These are phyloP conservation scores for Meganola albula DNA, from an alignment of 2,888 invertebrate genomes.

Conservation along the genomic window DNA sequence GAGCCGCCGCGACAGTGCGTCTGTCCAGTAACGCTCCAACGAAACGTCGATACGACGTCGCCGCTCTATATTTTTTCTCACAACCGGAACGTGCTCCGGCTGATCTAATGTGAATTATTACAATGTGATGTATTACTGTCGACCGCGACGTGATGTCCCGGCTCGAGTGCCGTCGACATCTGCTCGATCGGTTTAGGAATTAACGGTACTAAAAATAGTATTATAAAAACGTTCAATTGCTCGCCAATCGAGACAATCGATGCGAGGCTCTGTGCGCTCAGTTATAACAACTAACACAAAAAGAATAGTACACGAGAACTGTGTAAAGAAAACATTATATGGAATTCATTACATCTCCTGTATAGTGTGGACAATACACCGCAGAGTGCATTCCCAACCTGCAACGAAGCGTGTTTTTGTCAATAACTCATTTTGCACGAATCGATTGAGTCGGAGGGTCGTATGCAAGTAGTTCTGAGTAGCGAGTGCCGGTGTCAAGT, in stretches of 20 bases:
- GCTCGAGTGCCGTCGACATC: constrained; percentile 12
- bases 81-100: constrained; percentile 18
- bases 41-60: constrained; percentile 55
- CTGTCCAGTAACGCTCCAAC: constrained; percentile 44
- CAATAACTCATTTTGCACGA: constrained; percentile 19
- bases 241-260: constrained; percentile 23
- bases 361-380: no score
- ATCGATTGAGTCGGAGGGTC: constrained; percentile 15
- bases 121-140: constrained; percentile 14
- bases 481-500: constrained; percentile 28
- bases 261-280: constrained; percentile 17
- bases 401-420: constrained; percentile 8
- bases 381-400: no score
- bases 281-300: no score
- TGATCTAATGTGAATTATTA: constrained; percentile 15
- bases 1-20: constrained; percentile 45
- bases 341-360: no score
- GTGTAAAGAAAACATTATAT: no score
- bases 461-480: constrained; percentile 25
- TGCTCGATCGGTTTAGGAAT: constrained; percentile 18
- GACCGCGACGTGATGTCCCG: constrained; percentile 10
- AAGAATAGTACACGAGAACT: no score
- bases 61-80: constrained; percentile 30
- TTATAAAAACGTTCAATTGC: constrained; percentile 24
- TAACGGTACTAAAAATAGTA: constrained; percentile 25